A percentile compares a stretch with the other conserved stretches of the same genome.
Evolutionary conservation across 2,113 vertebrate genomes (phyloP).

Genomic region (Aspiorhynchus laticeps): DNA sequence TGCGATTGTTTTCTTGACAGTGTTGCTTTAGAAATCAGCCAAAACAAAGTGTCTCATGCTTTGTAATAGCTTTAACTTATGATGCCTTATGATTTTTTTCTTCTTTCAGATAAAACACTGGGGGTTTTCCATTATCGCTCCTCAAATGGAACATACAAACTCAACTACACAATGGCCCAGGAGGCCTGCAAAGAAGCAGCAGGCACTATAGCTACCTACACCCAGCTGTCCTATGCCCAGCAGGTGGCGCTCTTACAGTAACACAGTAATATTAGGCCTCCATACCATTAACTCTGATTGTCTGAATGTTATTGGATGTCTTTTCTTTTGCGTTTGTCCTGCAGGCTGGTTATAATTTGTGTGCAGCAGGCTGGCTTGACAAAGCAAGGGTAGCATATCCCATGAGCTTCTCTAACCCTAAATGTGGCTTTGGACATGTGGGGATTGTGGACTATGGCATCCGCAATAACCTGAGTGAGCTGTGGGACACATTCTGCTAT

Average conservation of each 20-base stretch:
- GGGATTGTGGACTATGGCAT: conserved; percentile 91
- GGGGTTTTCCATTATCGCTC: conserved; percentile 90
- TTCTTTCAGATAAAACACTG: conserved; percentile 76
- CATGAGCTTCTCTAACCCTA: conserved; percentile 81
- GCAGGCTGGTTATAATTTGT: conserved; percentile 86
- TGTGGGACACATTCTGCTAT: conserved; percentile 93
- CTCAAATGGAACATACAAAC: conserved; percentile 80
- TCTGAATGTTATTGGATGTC: background rate
- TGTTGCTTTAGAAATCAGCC: background rate
- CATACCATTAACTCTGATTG: background rate
- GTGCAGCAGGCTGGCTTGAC: conserved; percentile 87
- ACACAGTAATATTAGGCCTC: background rate
- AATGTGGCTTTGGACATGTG: conserved; percentile 84
- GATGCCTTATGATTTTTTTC: background rate
- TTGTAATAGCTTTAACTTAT: background rate
- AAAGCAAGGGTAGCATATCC: conserved; percentile 84
- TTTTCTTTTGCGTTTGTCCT: conserved; percentile 11
- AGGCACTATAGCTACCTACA: conserved; percentile 81
- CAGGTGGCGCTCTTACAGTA: conserved; percentile 73
- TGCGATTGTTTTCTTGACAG: background rate
- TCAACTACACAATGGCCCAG: conserved; percentile 80
- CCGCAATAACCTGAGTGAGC: conserved; percentile 82
- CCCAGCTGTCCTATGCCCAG: conserved; percentile 88
- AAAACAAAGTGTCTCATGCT: background rate
- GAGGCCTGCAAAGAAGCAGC: conserved; percentile 76